These are phyloP conservation scores for Anorthoa munda DNA, from an alignment of 2,888 invertebrate genomes.

Conservation along the genomic window DNA sequence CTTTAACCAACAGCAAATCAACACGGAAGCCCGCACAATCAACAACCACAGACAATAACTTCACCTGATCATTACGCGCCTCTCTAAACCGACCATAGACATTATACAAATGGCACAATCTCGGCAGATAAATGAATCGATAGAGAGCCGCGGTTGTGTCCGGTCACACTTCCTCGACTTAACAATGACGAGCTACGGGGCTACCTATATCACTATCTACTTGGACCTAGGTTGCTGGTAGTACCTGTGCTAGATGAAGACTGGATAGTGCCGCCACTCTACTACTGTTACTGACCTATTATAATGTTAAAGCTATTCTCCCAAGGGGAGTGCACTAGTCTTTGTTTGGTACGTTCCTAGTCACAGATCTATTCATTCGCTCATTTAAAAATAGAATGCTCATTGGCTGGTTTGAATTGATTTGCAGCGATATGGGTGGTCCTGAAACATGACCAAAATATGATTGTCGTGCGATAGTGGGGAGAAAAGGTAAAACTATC, in stretches of 20 bases:
- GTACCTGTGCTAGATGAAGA: conserved; percentile 23
- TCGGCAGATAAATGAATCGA: conserved; percentile 73
- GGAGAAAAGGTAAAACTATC: neutral
- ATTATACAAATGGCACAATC: conserved; percentile 55
- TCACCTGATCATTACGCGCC: conserved; percentile 38
- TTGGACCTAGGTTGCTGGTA: neutral
- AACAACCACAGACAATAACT: conserved; percentile 36
- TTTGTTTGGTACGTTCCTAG: neutral
- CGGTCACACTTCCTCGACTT: conserved; percentile 61
- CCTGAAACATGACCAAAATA: too few relatives aligned
- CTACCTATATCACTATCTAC: conserved; percentile 17
- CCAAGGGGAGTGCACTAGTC: neutral
- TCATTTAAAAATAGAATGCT: neutral
- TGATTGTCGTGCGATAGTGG: neutral
- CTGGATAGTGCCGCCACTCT: conserved; percentile 32
- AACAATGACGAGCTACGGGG: conserved; percentile 40
- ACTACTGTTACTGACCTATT: conserved; percentile 31
- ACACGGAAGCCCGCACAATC: conserved; percentile 35
- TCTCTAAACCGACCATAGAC: conserved; percentile 40
- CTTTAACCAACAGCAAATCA: conserved; percentile 17
- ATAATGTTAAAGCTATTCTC: conserved; percentile 20
- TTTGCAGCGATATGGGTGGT: neutral
- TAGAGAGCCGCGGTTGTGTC: conserved; percentile 71
- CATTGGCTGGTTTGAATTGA: neutral
- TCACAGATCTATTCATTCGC: neutral